Conservation (phyloP, 2,113 vertebrate species). For the Sander vitreus region DNA sequence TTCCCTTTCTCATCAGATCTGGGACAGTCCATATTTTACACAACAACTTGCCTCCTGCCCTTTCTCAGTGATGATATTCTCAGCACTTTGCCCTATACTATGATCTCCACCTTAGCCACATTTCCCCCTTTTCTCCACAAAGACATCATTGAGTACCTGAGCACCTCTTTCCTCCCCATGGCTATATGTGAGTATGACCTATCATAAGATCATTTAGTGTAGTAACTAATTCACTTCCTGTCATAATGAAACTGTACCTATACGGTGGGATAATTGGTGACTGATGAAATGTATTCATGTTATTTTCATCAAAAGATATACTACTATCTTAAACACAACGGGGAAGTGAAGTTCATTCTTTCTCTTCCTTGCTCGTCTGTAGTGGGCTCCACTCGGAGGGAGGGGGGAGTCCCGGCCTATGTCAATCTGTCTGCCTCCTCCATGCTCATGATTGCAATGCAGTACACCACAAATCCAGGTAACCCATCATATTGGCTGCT, state of each 20-base stretch:
- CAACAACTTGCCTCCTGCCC: constrained; percentile 97
- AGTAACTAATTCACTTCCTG: neutral
- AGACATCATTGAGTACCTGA: constrained; percentile 99
- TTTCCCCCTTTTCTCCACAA: constrained; percentile 99
- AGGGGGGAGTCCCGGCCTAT: constrained; percentile 93
- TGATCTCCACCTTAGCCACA: constrained; percentile 99
- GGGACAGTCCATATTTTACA: constrained; percentile 99
- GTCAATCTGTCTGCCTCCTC: constrained; percentile 98
- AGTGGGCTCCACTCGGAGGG: constrained; percentile 98
- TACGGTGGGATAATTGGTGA: neutral
- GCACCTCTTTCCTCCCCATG: constrained; percentile 99
- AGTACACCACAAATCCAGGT: constrained; percentile 99
- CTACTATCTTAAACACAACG: neutral
- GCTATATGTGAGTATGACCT: constrained; percentile 95
- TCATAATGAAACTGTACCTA: neutral
- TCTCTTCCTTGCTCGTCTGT: constrained; percentile 42
- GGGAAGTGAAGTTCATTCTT: neutral
- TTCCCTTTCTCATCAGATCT: constrained; percentile 89
- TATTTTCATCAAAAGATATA: neutral
- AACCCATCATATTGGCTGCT: constrained; percentile 28
- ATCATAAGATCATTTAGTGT: constrained; percentile 7
- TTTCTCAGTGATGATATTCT: constrained; percentile 99
- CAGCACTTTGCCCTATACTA: constrained; percentile 99
- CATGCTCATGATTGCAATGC: constrained; percentile 99
- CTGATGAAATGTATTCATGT: neutral